phyloP scores from a whole-genome alignment of 2,797 vertebrate species.

The Lophius americanus region DNA sequence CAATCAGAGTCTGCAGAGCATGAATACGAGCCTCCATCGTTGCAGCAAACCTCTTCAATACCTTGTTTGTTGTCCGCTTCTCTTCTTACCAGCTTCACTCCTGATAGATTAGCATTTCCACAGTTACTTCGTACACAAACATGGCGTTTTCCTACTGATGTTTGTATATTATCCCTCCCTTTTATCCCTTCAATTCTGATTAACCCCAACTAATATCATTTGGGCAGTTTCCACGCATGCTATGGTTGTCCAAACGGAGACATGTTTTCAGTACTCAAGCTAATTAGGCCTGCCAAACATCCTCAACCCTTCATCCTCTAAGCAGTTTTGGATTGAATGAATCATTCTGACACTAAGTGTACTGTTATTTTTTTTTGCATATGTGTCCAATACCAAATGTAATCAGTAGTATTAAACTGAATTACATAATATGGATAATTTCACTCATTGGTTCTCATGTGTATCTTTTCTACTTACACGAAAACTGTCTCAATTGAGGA shows the following conservation, averaged over 20 bases:
- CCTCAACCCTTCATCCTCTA: background rate
- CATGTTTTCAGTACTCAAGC: too few species aligned
- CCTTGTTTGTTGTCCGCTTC: constrained; percentile 78
- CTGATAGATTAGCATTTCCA: constrained; percentile 79
- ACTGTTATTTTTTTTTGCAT: too few species aligned
- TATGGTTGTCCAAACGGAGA: too few species aligned
- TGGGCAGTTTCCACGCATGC: too few species aligned
- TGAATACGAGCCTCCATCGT: constrained; percentile 64
- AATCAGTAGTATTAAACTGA: background rate
- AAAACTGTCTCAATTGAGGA: background rate
- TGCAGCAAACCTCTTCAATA: constrained; percentile 79
- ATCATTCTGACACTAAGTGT: too few species aligned
- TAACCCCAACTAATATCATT: background rate
- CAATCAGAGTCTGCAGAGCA: constrained; percentile 57
- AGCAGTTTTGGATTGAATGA: background rate
- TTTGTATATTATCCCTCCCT: background rate
- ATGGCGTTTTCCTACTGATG: constrained; percentile 7
- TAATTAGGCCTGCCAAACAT: background rate
- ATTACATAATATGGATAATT: background rate
- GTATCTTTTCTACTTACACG: background rate
- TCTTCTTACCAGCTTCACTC: constrained; percentile 79
- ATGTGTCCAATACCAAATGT: background rate
- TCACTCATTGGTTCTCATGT: background rate
- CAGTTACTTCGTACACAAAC: constrained; percentile 58
- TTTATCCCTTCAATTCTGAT: background rate